Evolutionary conservation across 2,797 vertebrate species (phyloP).

Genomic region (Aulostomus chinensis): DNA sequence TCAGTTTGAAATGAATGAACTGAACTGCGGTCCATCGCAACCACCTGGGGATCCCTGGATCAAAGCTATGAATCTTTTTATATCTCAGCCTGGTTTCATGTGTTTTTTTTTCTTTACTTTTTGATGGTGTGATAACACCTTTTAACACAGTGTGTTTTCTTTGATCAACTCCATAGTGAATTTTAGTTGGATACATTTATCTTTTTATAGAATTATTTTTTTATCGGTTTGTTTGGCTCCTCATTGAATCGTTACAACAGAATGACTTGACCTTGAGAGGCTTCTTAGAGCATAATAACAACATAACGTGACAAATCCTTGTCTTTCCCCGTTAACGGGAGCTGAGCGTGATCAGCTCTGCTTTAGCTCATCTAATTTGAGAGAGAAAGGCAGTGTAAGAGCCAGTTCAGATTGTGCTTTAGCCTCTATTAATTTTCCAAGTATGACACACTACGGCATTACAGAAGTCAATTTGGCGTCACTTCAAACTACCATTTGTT

Average conservation of each 20-base stretch:
- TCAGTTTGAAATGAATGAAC: slow-evolving; percentile 15
- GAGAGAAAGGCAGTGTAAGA: too few relatives aligned
- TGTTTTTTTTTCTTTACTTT: background rate
- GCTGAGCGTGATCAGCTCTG: too few relatives aligned
- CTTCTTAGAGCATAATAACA: too few relatives aligned
- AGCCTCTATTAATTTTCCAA: too few relatives aligned
- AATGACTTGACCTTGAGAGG: background rate
- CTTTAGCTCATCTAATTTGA: too few relatives aligned
- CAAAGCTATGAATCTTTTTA: slow-evolving; percentile 44
- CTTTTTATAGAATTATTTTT: background rate
- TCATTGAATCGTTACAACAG: background rate
- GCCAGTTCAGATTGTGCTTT: too few relatives aligned
- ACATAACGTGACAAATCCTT: too few relatives aligned
- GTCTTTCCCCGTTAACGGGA: too few relatives aligned
- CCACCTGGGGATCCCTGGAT: slow-evolving; percentile 42
- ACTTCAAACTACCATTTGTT: too few relatives aligned
- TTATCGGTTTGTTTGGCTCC: background rate
- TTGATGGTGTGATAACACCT: slow-evolving; percentile 2
- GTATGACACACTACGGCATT: too few relatives aligned
- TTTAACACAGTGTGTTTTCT: slow-evolving; percentile 2
- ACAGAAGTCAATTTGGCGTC: background rate
- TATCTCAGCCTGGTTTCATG: slow-evolving; percentile 9
- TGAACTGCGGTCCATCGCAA: slow-evolving; percentile 15
- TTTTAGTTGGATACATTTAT: background rate
- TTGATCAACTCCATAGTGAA: background rate